Base-by-base conservation (phyloP, 2,888 invertebrate genomes). In the Sturmia bella region DNA sequence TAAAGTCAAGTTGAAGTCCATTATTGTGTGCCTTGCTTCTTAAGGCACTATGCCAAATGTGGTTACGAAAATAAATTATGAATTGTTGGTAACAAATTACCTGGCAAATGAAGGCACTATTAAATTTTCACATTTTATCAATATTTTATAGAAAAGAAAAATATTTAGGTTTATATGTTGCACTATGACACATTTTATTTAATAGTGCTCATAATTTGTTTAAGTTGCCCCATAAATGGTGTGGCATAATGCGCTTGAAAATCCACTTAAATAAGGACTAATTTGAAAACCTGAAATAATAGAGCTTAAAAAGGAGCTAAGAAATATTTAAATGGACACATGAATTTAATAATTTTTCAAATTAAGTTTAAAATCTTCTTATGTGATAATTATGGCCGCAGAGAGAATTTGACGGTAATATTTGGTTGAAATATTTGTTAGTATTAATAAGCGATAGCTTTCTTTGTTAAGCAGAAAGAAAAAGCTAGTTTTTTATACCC, bases 1-100 rank as follows among this genome's bases (percentile, higher is more conserved):
- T 78, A 66, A 77, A 74, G 77, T 82, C 81, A 82, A 82, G 81
- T 82, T 78, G 77, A 82, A 82, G 78, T 64, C 78, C 81, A 78
- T 74, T 82, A 78, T 64, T 57, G 74, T 82, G 27, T 56, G 77
- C 43, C 56, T 63, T 69, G 41, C 45, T 21, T 27, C 72, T 50
- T 69, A 74, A 77, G 80, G 84, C 54, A 78, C 68, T 84, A 77
- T 81, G 80, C 78, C 80, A 79, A 78, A 83, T 77, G 77, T 59
- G 81, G 77, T 59, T 63, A 41, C 43, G 59, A 52, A 82, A 66
- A 82, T 82, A 82, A 82, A 82, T 82, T 82, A 78, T 82, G 81
- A 82, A 78, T 78, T 70, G 77, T 59, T 70, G 57, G 77, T 59
- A 78, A 82, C 81, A 82, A 78, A 82, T 82, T 82, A 74, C 74